Base-by-base conservation (phyloP, 2,797 vertebrate species). In the Falco naumanni region DNA sequence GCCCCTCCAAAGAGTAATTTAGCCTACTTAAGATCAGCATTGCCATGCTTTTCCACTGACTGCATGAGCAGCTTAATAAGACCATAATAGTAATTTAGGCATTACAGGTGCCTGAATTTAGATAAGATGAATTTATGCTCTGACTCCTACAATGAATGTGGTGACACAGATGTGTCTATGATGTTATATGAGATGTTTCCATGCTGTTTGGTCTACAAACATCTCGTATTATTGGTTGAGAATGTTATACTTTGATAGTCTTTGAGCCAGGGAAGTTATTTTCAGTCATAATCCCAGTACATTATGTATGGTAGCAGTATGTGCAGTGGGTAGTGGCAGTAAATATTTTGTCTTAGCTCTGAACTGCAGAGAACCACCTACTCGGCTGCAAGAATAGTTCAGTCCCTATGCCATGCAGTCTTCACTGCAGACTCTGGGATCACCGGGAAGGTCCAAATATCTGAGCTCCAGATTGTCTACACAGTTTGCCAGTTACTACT, bases 261-360 rank as follows among this genome's bases (percentile, higher is more conserved):
- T 89, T 83, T 61, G 64, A 85, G 70, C 16, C 34, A 85, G 71
- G 29, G 61, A 94, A 93, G 64, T 92, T 95, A 95, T 95, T 96
- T 95, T 93, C 80, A 90, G 75, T 50, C 75, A 80, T 60, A 93
- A 70, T 87, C 75, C 75, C 17, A 76, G 90, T 92, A 95, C 96
- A 90, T 66, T 74, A 37, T 89, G 93, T 94, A 64, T 94, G 47
- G 50, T 91, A 71, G 68, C 94, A 94, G 84, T 37, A 87, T 92
- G 92, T 88, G 84, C 59, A 47, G 90, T 94, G 81, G 95, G 93
- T 93, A 93, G 96, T 89, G 84, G 77, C 90, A 77, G 77, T 92
- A 95, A 96, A 96, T 96, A 96, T 96, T 97, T 96, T 96, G 78
- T 89, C 90, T 93, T 93, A 87, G 64, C 77, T 91, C 85, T 93